These are phyloP conservation scores for Parambassis ranga DNA, from an alignment of 2,797 vertebrate species.

Conservation along the genomic window DNA sequence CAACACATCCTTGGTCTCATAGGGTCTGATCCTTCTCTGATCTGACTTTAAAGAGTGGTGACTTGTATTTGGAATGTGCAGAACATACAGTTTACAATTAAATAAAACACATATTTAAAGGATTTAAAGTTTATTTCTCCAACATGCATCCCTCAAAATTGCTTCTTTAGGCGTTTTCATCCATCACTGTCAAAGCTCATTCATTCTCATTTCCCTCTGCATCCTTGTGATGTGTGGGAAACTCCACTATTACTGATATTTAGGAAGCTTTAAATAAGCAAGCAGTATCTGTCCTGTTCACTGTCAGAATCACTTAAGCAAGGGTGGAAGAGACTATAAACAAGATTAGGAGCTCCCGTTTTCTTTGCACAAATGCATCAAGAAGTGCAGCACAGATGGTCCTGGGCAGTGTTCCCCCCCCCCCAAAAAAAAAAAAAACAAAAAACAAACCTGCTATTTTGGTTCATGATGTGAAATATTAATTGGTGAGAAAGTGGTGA, in stretches of 20 bases:
- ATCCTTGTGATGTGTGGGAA: background rate
- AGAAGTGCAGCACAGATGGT: too few relatives aligned
- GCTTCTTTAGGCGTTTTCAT: background rate
- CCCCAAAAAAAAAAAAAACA: too few relatives aligned
- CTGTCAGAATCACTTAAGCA: background rate
- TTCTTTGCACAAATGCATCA: background rate
- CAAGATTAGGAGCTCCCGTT: background rate
- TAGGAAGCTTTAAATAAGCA: background rate
- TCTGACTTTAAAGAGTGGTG: background rate
- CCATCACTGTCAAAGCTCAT: constrained; percentile 2
- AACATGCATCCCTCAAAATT: background rate
- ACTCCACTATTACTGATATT: background rate
- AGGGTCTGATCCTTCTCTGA: background rate
- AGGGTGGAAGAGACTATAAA: background rate
- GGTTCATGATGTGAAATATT: too few relatives aligned
- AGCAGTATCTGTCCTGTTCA: background rate
- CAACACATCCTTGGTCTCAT: background rate
- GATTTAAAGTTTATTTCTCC: background rate
- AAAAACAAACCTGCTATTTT: too few relatives aligned
- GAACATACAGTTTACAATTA: background rate
- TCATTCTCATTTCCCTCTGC: background rate
- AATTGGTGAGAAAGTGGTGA: too few relatives aligned
- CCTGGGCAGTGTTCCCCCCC: too few relatives aligned
- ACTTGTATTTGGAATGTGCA: background rate
- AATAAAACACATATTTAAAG: background rate